Conservation (phyloP, 2,888 invertebrate genomes). For the Dasypolia templi region DNA sequence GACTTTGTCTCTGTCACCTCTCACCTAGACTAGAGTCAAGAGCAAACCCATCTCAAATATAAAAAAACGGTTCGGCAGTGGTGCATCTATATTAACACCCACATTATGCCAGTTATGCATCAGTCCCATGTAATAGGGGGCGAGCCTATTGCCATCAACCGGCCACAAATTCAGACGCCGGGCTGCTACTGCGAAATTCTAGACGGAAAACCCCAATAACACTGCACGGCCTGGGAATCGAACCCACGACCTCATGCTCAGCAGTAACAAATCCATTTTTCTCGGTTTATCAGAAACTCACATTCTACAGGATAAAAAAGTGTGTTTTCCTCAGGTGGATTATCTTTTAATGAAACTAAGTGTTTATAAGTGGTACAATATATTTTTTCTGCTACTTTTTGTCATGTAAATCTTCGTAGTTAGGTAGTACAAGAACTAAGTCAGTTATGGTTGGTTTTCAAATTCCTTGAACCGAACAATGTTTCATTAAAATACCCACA, state of each 20-base stretch:
- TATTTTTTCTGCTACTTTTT: background rate
- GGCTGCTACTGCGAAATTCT: too few species aligned
- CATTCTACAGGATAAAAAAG: background rate
- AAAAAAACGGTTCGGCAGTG: too few species aligned
- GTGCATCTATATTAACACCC: too few species aligned
- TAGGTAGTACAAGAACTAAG: conserved; percentile 23
- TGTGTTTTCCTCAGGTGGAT: background rate
- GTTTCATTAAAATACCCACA: conserved; percentile 56
- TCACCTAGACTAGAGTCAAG: too few species aligned
- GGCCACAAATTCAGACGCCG: too few species aligned
- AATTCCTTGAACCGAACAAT: conserved; percentile 58
- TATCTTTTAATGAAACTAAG: background rate
- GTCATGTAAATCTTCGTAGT: background rate
- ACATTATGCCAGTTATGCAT: background rate
- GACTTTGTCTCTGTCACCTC: too few species aligned
- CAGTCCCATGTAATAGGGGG: background rate
- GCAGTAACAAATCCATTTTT: background rate
- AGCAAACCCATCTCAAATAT: too few species aligned
- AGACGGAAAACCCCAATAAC: too few species aligned
- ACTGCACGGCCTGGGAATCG: too few species aligned
- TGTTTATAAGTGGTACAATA: background rate
- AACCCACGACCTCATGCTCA: too few species aligned
- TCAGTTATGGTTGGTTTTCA: conserved; percentile 31
- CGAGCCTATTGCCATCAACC: background rate
- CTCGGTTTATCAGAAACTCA: background rate